Evolutionary conservation across 2,888 invertebrate species (phyloP).

Genomic region (Nasonia oneida): DNA sequence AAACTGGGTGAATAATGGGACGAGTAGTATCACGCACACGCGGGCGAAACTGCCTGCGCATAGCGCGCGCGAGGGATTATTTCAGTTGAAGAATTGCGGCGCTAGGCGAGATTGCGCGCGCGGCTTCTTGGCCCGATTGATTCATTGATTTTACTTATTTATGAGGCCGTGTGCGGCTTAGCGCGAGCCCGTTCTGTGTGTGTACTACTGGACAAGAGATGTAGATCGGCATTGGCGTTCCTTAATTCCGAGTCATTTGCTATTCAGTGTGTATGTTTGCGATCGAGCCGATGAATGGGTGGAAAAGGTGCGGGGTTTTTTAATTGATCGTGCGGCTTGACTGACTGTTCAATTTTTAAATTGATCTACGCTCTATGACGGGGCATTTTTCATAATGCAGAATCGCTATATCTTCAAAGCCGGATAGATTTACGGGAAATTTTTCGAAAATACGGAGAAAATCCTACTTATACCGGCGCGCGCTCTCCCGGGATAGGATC

Average conservation of each 20-base stretch:
- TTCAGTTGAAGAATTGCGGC: neutral
- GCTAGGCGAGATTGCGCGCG: neutral
- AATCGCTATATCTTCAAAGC: neutral
- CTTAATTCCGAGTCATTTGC: neutral
- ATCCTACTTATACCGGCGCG: neutral
- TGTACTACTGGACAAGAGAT: neutral
- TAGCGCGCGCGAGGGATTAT: neutral
- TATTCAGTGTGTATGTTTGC: neutral
- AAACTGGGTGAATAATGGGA: neutral
- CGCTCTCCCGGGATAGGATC: neutral
- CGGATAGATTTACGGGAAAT: neutral
- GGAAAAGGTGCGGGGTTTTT: too few species aligned
- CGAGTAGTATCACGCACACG: neutral
- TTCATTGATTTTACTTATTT: conserved; percentile 23
- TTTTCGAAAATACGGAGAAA: neutral
- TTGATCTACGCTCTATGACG: neutral
- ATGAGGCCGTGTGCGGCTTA: neutral
- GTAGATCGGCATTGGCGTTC: neutral
- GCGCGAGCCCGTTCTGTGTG: neutral
- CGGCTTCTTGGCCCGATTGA: neutral
- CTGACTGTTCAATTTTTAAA: neutral
- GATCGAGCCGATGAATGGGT: neutral
- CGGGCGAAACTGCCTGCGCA: neutral
- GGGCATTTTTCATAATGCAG: neutral
- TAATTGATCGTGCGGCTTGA: neutral